Base-by-base conservation (phyloP, 2,797 vertebrate species). In the Merluccius polli region DNA sequence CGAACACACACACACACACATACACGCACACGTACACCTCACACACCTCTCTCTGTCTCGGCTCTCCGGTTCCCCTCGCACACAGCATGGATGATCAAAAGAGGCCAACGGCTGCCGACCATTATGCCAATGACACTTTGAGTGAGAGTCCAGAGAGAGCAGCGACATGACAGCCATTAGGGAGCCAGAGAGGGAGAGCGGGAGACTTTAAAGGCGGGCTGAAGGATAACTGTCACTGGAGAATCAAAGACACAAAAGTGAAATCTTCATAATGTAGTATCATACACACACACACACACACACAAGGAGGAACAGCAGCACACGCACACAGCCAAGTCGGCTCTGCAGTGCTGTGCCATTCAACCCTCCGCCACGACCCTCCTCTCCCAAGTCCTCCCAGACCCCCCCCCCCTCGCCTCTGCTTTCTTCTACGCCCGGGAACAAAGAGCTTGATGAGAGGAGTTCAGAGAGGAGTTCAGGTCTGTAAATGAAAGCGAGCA, bases 111-210 rank as follows among this genome's bases (percentile, higher is more conserved):
- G 91, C 93, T 93, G 92, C 89, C 91, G 91, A 92, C 94, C 94
- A 94, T 95, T 95, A 95, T 94, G 94, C 92, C 94, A 93, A 93
- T 94, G 94, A 95, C 94, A 95, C 94, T 94, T 94, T 94, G 91
- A 94, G 94, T 95, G 93, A 94, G 94, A 94, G 94, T 94, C 94
- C 93, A 88, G 92, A 93, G 93, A 92, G 91, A 88, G 76, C 91
- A 88, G 91, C 91, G 92, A 94, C 94, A 95, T 94, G 94, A 95
- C 94, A 95, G 94, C 93, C 94, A 95, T 94, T 95, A 95, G 93
- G 91, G 93, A 92, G 93, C 92, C 92, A 93, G 94, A 94, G 93
- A 93, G 92, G 92, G 90, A n/a, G 48, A 4, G 48, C 48, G 48
- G 18, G 48, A n/a, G 18, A 93, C 94, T 94, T 95, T 94, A 94